phyloP scores from a whole-genome alignment of 2,113 vertebrate genomes.

The Oncorhynchus kisutch region DNA sequence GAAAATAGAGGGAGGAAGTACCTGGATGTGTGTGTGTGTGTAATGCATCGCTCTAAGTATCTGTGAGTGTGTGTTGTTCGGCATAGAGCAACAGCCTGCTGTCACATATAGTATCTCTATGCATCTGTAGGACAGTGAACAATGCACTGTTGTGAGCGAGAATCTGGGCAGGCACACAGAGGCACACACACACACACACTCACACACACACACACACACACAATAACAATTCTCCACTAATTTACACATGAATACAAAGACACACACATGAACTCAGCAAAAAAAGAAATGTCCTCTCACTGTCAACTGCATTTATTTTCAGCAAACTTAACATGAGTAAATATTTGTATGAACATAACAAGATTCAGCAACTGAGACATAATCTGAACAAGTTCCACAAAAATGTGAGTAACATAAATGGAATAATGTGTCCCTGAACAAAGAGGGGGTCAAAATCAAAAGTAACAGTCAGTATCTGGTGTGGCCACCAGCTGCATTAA shows the following conservation, averaged over 20 bases:
- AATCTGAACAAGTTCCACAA: too few species aligned
- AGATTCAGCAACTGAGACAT: too few species aligned
- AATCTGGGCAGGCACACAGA: constrained; percentile 17
- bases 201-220: background rate
- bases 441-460: too few species aligned
- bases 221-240: background rate
- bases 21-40: constrained; percentile 13
- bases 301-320: too few species aligned
- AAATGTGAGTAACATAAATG: too few species aligned
- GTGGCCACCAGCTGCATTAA: too few species aligned
- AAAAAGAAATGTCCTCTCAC: too few species aligned
- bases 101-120: background rate
- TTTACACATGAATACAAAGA: background rate
- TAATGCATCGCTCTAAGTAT: background rate
- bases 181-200: too few species aligned
- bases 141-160: background rate
- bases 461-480: too few species aligned
- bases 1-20: constrained; percentile 51
- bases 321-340: too few species aligned
- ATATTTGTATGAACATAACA: too few species aligned
- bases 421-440: too few species aligned
- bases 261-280: background rate
- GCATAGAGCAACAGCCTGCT: constrained; percentile 3
- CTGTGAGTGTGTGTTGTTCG: constrained; percentile 55
- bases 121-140: constrained; percentile 12